phyloP scores from a whole-genome alignment of 92 coral and sea anemone genomes.

The Palythoa grandis region DNA sequence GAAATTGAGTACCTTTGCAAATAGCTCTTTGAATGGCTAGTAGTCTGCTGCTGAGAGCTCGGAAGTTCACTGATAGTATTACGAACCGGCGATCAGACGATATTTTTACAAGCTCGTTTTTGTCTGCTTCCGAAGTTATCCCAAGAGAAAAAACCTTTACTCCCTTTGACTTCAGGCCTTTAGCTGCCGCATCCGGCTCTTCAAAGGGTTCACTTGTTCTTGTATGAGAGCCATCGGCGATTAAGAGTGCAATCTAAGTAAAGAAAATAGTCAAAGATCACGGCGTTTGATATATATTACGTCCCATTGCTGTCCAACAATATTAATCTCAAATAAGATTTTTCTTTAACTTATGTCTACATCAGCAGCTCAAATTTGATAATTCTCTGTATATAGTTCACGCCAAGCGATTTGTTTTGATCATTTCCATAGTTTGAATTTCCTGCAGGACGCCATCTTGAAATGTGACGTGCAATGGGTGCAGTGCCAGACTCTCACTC shows the following conservation, averaged over 20 bases:
- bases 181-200: conserved; percentile 31
- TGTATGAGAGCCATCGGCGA: conserved; percentile 22
- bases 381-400: no score
- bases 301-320: no score
- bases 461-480: no score
- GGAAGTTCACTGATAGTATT: not conserved
- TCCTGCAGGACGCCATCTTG: no score
- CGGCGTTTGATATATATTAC: no score
- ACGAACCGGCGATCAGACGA: conserved; percentile 18
- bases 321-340: no score
- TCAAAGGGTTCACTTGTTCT: conserved; percentile 23
- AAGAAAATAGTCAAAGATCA: not conserved
- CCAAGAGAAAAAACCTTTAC: conserved; percentile 29
- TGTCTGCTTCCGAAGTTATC: not conserved
- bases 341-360: no score
- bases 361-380: no score
- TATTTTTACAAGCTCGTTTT: conserved; percentile 17
- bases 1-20: conserved; percentile 23
- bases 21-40: conserved; percentile 10
- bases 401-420: not conserved
- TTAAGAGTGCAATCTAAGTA: conserved; percentile 24
- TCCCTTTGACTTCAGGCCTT: conserved; percentile 38
- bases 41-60: not conserved
- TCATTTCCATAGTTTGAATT: no score
- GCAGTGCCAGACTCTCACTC: no score